Percentiles rank a stretch among this genome's conserved stretches.
Conservation (phyloP, 2,888 invertebrate species). For the Cotesia congregata region DNA sequence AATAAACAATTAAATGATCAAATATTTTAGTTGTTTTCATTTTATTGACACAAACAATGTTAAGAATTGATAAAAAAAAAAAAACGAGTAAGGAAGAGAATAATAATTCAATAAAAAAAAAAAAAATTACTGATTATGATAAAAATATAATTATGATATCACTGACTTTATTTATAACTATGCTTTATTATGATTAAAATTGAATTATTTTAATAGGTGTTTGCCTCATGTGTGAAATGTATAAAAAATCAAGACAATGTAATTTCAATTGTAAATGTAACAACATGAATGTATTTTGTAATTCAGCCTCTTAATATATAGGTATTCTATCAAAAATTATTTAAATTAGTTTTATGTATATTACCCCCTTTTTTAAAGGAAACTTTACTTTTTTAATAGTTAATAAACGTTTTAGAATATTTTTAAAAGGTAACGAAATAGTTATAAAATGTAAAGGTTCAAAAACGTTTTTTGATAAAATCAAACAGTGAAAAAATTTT, state of each 20-base stretch:
- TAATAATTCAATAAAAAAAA: neutral
- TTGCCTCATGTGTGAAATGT: conserved; percentile 61
- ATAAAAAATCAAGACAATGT: conserved; percentile 34
- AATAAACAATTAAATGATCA: neutral
- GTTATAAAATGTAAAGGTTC: too few relatives aligned
- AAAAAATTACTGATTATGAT: neutral
- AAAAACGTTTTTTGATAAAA: too few relatives aligned
- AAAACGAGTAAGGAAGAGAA: neutral
- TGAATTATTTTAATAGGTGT: conserved; percentile 65
- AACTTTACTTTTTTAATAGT: too few relatives aligned
- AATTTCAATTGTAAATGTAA: conserved; percentile 25
- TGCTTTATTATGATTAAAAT: conserved; percentile 66
- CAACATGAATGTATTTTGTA: conserved; percentile 56
- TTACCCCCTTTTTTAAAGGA: too few relatives aligned
- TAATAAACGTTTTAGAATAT: too few relatives aligned
- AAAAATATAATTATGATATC: conserved; percentile 20
- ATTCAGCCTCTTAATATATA: conserved; percentile 53
- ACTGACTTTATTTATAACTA: conserved; percentile 57
- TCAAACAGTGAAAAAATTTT: too few relatives aligned
- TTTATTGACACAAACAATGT: conserved; percentile 14
- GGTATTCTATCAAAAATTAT: conserved; percentile 26
- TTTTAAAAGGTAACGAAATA: too few relatives aligned
- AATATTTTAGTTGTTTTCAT: neutral
- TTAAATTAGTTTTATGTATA: too few relatives aligned
- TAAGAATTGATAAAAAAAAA: conserved; percentile 9